Conservation (phyloP, 2,797 vertebrate species). For the Nasua narica region DNA sequence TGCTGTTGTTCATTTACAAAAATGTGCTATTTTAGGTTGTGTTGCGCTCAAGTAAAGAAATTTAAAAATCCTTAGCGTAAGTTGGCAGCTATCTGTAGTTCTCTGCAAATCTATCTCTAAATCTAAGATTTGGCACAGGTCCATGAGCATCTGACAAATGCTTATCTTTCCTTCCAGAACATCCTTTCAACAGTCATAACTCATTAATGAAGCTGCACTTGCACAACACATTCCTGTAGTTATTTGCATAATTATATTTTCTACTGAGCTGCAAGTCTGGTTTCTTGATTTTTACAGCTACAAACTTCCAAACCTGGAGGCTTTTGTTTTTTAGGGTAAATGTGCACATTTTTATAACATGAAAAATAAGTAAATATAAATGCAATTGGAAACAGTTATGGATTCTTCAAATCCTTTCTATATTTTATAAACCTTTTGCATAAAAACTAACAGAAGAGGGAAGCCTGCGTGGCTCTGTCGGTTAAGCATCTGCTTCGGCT, state of each 20-base stretch:
- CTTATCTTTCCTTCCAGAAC: slow-evolving; percentile 31
- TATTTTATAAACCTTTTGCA: not conserved
- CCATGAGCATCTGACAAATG: not conserved
- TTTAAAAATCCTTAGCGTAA: not conserved
- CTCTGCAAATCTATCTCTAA: not conserved
- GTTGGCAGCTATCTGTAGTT: not conserved
- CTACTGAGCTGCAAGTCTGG: not conserved
- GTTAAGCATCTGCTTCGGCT: not conserved
- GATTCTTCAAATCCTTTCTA: not conserved
- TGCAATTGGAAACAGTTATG: not conserved
- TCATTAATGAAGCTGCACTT: not conserved
- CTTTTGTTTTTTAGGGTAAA: not conserved
- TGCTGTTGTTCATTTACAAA: not conserved
- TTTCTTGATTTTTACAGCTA: not conserved
- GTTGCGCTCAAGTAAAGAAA: slow-evolving; percentile 6
- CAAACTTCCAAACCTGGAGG: not conserved
- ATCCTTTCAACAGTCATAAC: slow-evolving; percentile 19
- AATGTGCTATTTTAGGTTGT: not conserved
- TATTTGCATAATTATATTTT: slow-evolving; percentile 2
- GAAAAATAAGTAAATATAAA: not conserved
- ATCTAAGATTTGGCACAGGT: slow-evolving; percentile 39
- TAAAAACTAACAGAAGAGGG: not conserved
- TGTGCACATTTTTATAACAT: not conserved
- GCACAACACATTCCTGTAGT: not conserved
- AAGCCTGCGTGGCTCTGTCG: not conserved